Conservation (phyloP, 37 sponge, comb jelly and placozoan species). For the Petrosia ficiformis region DNA sequence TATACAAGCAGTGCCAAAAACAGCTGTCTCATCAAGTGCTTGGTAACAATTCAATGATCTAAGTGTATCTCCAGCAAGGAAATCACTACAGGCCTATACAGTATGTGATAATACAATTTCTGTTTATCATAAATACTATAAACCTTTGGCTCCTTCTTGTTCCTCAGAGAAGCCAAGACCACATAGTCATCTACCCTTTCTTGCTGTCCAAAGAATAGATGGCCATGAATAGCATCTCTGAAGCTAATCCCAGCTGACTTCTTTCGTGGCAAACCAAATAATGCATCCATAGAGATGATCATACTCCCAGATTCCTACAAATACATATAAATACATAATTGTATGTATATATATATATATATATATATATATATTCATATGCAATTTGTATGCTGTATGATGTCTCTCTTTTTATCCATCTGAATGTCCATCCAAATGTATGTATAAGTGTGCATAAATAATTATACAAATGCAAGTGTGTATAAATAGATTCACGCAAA, state of each 20-base stretch:
- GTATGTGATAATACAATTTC: background rate
- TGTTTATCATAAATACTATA: background rate
- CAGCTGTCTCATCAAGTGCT: slow-evolving; percentile 31
- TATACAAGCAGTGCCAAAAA: slow-evolving; percentile 20
- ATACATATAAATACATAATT: background rate
- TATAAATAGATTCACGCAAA: too few relatives aligned
- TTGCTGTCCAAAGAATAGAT: slow-evolving; percentile 12
- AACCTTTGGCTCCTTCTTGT: background rate
- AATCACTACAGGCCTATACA: slow-evolving; percentile 9
- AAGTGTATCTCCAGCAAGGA: slow-evolving; percentile 23
- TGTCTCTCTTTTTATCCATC: too few relatives aligned
- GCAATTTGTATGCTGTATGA: too few relatives aligned
- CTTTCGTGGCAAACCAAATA: slow-evolving; percentile 25
- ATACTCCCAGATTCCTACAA: slow-evolving; percentile 1
- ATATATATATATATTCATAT: too few relatives aligned
- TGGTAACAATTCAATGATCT: slow-evolving; percentile 2
- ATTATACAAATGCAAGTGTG: too few relatives aligned
- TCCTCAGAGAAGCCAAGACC: background rate
- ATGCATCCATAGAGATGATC: slow-evolving; percentile 16
- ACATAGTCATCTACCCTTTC: slow-evolving; percentile 16
- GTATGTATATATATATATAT: too few relatives aligned
- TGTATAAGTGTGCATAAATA: too few relatives aligned
- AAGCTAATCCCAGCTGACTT: slow-evolving; percentile 16
- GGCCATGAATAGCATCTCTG: slow-evolving; percentile 16
- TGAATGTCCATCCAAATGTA: too few relatives aligned